These are phyloP conservation scores for Papilio elwesi DNA, from an alignment of 2,888 invertebrate species.

Conservation along the genomic window DNA sequence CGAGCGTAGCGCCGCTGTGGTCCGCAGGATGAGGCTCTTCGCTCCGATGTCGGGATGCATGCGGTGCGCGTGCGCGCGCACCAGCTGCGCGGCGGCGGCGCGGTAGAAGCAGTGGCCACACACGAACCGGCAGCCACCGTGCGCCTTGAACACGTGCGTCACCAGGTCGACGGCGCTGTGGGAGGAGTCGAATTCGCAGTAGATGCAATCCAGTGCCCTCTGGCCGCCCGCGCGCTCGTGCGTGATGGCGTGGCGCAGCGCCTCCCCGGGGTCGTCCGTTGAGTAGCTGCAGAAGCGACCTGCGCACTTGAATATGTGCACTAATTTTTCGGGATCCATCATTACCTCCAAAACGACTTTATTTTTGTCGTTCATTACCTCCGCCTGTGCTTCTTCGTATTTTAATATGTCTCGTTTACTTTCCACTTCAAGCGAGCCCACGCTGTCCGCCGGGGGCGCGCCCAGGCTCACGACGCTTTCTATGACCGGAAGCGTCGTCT, in stretches of 20 bases:
- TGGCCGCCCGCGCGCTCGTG: constrained; percentile 65
- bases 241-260: constrained; percentile 68
- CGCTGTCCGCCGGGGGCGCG: constrained; percentile 41
- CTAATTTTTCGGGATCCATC: constrained; percentile 74
- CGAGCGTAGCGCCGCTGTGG: constrained; percentile 48
- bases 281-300: constrained; percentile 74
- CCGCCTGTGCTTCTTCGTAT: constrained; percentile 69
- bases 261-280: constrained; percentile 65
- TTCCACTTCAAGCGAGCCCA: constrained; percentile 47
- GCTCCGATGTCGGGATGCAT: constrained; percentile 56
- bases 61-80: constrained; percentile 83
- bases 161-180: constrained; percentile 72
- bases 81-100: constrained; percentile 83
- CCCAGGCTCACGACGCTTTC: constrained; percentile 83
- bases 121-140: constrained; percentile 85
- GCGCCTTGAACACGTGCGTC: constrained; percentile 85
- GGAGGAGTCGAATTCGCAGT: constrained; percentile 78
- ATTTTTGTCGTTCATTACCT: constrained; percentile 69
- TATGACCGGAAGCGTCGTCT: constrained; percentile 67
- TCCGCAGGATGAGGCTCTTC: constrained; percentile 50
- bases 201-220: constrained; percentile 83
- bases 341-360: constrained; percentile 74
- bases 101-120: constrained; percentile 89
- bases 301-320: constrained; percentile 75
- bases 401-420: constrained; percentile 50